Base-by-base conservation (phyloP, 2,888 invertebrate species). In the Slavum lentiscoides region DNA sequence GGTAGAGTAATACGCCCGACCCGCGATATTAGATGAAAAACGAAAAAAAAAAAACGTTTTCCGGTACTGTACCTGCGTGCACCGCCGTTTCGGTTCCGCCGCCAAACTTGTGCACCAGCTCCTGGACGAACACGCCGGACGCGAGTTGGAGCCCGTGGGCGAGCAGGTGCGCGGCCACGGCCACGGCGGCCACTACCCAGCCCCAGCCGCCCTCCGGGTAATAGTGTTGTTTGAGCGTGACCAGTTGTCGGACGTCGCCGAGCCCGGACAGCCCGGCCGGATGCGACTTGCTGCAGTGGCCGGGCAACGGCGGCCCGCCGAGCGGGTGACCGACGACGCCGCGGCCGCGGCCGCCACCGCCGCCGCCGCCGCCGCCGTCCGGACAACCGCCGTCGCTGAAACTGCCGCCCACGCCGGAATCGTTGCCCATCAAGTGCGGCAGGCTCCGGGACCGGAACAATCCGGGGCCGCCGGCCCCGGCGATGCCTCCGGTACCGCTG, bases 121-220 rank as follows among this genome's bases (percentile, higher is more conserved):
- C 92, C 88, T 84, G 92, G 87, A 90, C 87, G 82, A 92, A 86
- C 67, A 91, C 88, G 17, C 91, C 90, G 49, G 89, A 88, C n/a
- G 91, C 90, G 59, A 91, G 89, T 83, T 94, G 92, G 83, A 93
- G 87, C 1, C 94, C 94, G 85, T 93, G 92, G 21, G 92, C 90
- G 58, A 95, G 87, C 43, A 93, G 88, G 86, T 94, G 93, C 59
- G 91, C 92, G 43, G 92, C 86, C 43, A 93, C 89, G 21, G 92
- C 92, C 49, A 91, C 92, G 21, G 90, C 88, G 1, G 93, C 89
- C 80, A 94, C 91, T 72, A 93, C 90, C 93, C 94, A 95, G 9
- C 94, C 95, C 94, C 94, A 94, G 0, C 94, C 94, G 9, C 94
- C 94, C 87, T 94, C 94, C 53, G 94, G 94, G 87, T 94, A 94